These are phyloP conservation scores for Lasioglossum villosulum DNA, from an alignment of 2,888 invertebrate species.

Conservation along the genomic window DNA sequence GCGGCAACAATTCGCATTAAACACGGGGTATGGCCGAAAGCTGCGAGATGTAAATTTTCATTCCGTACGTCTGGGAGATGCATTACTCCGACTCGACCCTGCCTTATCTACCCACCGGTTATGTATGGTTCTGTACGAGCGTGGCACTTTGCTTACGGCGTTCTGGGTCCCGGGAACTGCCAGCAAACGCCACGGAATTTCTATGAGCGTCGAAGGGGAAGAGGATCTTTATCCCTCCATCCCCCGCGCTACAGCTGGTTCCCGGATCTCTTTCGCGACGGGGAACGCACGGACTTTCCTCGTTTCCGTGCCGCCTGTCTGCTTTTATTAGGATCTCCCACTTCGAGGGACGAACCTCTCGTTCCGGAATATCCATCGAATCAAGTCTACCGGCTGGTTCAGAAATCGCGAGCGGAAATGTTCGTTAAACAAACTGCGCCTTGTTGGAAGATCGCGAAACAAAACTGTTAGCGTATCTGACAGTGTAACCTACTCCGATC, in stretches of 20 bases:
- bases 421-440: neutral
- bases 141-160: constrained; percentile 68
- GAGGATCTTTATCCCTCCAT: constrained; percentile 23
- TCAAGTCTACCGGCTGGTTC: neutral
- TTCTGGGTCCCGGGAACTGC: constrained; percentile 63
- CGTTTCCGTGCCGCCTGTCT: constrained; percentile 56
- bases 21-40: constrained; percentile 46
- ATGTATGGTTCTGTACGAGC: constrained; percentile 67
- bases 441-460: neutral
- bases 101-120: constrained; percentile 72
- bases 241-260: constrained; percentile 21
- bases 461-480: no score
- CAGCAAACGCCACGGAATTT: constrained; percentile 73
- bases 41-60: constrained; percentile 62
- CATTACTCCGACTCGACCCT: constrained; percentile 60
- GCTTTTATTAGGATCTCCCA: constrained; percentile 67
- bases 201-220: constrained; percentile 68
- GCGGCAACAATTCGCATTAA: constrained; percentile 55
- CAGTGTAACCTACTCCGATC: no score
- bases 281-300: constrained; percentile 56
- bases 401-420: neutral
- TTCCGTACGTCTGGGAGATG: constrained; percentile 63
- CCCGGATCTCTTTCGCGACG: constrained; percentile 30
- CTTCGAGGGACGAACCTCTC: constrained; percentile 59
- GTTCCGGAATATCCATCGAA: constrained; percentile 2